Evolutionary conservation across 2,113 vertebrate genomes (phyloP).

Genomic region (Brachionichthys hirsutus): DNA sequence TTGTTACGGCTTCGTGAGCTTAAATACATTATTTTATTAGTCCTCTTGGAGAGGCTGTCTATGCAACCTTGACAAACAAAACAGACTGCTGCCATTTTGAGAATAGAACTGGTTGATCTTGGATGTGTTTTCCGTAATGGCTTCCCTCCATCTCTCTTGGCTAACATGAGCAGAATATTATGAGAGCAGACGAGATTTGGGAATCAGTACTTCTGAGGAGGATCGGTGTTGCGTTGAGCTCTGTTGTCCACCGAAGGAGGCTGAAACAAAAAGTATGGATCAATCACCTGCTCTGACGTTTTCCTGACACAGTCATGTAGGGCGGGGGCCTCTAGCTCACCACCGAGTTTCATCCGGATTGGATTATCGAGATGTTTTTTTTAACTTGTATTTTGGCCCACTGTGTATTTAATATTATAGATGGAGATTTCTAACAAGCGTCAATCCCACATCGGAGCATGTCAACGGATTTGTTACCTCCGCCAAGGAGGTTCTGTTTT

Average conservation of each 20-base stretch:
- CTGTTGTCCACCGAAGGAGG: constrained; percentile 4
- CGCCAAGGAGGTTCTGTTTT: too few species aligned
- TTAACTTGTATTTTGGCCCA: too few species aligned
- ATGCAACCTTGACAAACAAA: constrained; percentile 49
- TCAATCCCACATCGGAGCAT: too few species aligned
- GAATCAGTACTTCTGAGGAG: constrained; percentile 12
- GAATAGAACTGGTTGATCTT: constrained; percentile 12
- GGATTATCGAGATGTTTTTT: too few species aligned
- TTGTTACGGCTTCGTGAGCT: constrained; percentile 39
- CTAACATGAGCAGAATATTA: constrained; percentile 21
- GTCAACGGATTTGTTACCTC: too few species aligned
- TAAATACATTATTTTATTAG: constrained; percentile 48
- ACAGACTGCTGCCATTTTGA: constrained; percentile 32
- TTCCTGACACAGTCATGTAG: constrained; percentile 17
- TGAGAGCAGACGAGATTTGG: too few species aligned
- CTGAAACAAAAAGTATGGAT: constrained; percentile 7
- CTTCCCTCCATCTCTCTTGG: constrained; percentile 13
- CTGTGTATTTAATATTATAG: too few species aligned
- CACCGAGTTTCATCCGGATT: too few species aligned
- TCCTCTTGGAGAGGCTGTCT: constrained; percentile 33
- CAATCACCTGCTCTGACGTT: constrained; percentile 19
- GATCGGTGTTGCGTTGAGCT: constrained; percentile 1
- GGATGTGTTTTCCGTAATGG: constrained; percentile 23
- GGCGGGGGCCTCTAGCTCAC: too few species aligned
- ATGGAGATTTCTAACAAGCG: too few species aligned